phyloP scores from a whole-genome alignment of 2,797 vertebrate genomes.

The Anguilla marmorata region DNA sequence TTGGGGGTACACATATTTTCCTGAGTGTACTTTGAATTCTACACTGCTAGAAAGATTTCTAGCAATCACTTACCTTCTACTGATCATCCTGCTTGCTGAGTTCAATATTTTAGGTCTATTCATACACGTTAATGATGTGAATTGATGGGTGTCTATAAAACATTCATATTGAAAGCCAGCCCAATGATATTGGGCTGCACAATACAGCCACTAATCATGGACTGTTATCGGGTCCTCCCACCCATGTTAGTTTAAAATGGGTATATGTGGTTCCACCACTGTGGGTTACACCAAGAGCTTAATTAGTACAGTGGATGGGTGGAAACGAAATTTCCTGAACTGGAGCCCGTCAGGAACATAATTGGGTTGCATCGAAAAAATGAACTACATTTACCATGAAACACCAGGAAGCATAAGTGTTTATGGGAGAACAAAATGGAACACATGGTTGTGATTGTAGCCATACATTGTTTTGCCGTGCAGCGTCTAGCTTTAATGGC shows the following conservation, averaged over 20 bases:
- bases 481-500: constrained; percentile 23
- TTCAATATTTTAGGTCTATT: not conserved
- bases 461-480: constrained; percentile 40
- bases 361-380: not conserved
- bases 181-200: not conserved
- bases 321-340: not conserved
- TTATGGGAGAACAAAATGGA: constrained; percentile 51
- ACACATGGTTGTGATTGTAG: not conserved
- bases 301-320: not conserved
- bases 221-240: not conserved
- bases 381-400: constrained; percentile 51
- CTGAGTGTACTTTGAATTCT: not conserved
- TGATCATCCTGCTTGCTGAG: not conserved
- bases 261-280: not conserved
- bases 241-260: not conserved
- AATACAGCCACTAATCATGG: not conserved
- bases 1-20: not conserved
- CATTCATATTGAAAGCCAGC: not conserved
- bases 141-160: not conserved
- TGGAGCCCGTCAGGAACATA: not conserved
- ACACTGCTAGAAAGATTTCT: not conserved
- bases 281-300: no score
- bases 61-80: not conserved
- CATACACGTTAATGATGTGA: not conserved
- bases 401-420: not conserved